Base-by-base conservation (phyloP, 2,797 vertebrate species). In the Coregonus ussuriensis region DNA sequence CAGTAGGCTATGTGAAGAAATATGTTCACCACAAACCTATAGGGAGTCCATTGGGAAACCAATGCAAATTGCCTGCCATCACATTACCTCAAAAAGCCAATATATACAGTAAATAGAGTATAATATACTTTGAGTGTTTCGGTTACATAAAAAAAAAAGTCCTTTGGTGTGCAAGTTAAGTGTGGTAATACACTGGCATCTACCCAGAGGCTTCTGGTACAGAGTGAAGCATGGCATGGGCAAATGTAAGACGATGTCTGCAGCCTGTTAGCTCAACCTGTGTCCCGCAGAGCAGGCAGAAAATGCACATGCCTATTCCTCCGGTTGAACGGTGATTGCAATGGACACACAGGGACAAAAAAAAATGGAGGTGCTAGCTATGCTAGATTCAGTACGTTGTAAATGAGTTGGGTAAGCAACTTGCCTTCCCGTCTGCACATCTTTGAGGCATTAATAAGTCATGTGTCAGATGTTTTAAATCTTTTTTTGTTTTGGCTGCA, bases 371-470 rank as follows among this genome's bases (percentile, higher is more conserved):
- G 72, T 63, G 72, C 35, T 9, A n/a, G 72, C 16, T 51, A n/a
- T 25, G n/a, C 13, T n/a, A 21, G 62, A 16, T 15, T 66, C 9
- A 66, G 9, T 66, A 31, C 13, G 13, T 66, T 66, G 29, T 15
- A 41, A 73, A 78, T 21, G 68, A 84, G 13, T 25, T 69, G 56
- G n/a, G 74, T 25, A 56, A 71, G 59, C 53, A 35, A 13, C 25
- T 53, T 3, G 21, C 29, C 15, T 3, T 41, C 37, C 37, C 37
- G 37, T 41, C 37, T 7, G 37, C 31, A 67, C 31, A 18, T 31
- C 74, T 66, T 71, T 66, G 56, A 77, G 18, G 70, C 80, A 89
- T 91, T 87, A 92, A 91, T 91, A 91, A 91, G 54, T 91, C 79
- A 91, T 87, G 81, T 66, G 25, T 88, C 81, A 82, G 82, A 87